Percentiles rank a stretch among this genome's conserved stretches.
These are phyloP conservation scores for Formica exsecta DNA, from an alignment of 1,140 invertebrate species.

Conservation along the genomic window DNA sequence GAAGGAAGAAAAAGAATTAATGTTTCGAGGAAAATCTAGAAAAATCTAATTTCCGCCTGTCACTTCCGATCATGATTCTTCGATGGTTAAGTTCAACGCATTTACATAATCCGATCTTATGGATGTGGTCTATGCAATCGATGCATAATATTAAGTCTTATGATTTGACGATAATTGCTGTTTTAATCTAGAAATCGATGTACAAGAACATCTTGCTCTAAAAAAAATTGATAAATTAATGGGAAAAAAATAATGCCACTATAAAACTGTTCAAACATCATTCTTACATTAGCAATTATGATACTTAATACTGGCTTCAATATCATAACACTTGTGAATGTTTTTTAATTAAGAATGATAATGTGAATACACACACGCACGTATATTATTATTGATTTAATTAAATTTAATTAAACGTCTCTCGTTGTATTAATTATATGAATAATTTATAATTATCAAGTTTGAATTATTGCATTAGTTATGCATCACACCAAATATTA, in stretches of 20 bases:
- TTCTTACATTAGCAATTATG: neutral
- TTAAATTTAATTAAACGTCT: slow-evolving; percentile 27
- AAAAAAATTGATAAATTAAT: neutral
- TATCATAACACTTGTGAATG: neutral
- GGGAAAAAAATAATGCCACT: too few relatives aligned
- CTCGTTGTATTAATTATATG: slow-evolving; percentile 21
- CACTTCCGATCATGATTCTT: slow-evolving; percentile 49
- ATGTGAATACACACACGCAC: neutral
- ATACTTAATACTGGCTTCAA: neutral
- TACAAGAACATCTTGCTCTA: neutral
- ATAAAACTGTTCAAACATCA: neutral
- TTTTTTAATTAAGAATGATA: slow-evolving; percentile 33
- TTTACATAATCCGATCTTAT: slow-evolving; percentile 54
- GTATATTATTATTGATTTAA: neutral
- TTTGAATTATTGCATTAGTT: neutral
- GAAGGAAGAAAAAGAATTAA: slow-evolving; percentile 26
- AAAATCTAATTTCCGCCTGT: slow-evolving; percentile 41
- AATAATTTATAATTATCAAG: neutral
- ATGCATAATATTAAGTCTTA: slow-evolving; percentile 57
- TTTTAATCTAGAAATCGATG: slow-evolving; percentile 20
- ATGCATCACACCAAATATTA: neutral
- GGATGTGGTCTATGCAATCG: slow-evolving; percentile 20
- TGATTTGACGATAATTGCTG: slow-evolving; percentile 49
- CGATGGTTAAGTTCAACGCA: slow-evolving; percentile 29
- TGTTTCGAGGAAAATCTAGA: slow-evolving; percentile 20